Conservation (phyloP, 2,888 invertebrate genomes). For the Autographa gamma region DNA sequence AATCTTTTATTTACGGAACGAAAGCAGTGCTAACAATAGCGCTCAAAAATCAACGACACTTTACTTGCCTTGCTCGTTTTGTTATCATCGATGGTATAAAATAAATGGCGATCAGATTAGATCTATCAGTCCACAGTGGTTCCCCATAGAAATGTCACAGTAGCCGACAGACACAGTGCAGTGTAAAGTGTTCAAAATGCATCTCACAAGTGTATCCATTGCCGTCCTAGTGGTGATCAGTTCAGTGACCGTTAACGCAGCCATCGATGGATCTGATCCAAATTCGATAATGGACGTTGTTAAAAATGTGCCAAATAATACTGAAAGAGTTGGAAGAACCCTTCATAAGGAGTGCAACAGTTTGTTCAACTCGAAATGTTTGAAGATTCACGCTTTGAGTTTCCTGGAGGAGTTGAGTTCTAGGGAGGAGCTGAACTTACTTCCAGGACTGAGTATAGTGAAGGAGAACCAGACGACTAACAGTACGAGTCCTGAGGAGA, state of each 20-base stretch:
- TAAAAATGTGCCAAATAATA: constrained; percentile 61
- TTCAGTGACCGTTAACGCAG: constrained; percentile 63
- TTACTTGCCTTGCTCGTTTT: constrained; percentile 76
- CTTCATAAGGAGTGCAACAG: constrained; percentile 82
- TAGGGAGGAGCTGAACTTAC: constrained; percentile 91
- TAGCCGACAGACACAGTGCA: constrained; percentile 62
- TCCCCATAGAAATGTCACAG: constrained; percentile 73
- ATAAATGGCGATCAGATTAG: constrained; percentile 71
- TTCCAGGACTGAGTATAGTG: constrained; percentile 94
- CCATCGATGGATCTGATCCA: constrained; percentile 73
- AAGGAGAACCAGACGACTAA: constrained; percentile 87
- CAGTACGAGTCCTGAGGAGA: constrained; percentile 89
- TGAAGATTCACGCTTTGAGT: constrained; percentile 93
- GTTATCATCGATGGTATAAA: constrained; percentile 76
- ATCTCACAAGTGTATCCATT: constrained; percentile 68
- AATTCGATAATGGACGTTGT: constrained; percentile 66
- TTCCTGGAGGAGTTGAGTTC: constrained; percentile 93
- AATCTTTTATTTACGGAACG: constrained; percentile 68
- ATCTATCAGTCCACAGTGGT: constrained; percentile 73
- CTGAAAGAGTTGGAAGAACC: constrained; percentile 76
- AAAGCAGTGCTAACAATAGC: constrained; percentile 78
- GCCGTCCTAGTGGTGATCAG: constrained; percentile 69
- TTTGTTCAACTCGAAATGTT: constrained; percentile 91
- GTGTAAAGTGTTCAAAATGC: constrained; percentile 71
- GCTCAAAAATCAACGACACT: constrained; percentile 64